Base-by-base conservation (phyloP, 2,888 invertebrate genomes). In the Agrotis ipsilon region DNA sequence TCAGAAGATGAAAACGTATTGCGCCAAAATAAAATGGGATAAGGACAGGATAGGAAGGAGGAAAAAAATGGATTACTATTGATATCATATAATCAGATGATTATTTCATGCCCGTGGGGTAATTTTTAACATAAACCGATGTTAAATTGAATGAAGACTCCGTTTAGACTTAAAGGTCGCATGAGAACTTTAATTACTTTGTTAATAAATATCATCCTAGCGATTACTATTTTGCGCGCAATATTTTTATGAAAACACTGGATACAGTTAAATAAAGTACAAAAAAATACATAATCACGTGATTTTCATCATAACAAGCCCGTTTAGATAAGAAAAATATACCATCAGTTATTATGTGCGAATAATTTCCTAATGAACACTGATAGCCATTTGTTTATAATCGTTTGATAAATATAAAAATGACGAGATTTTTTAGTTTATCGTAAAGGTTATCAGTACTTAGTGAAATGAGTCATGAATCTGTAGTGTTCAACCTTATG, bases 371-470 rank as follows among this genome's bases (percentile, higher is more conserved):
- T 24, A 60, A 60, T 45, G 45, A 60, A 49, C 32, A 49, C 7
- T 7, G n/a, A 45, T 32, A 65, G 0, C 18, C 7, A 49, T 46
- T 66, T 73, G 32, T 59, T 73, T 45, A 59, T 21, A 48, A 59
- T 54, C 11, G 11, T 57, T 58, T 45, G 9, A 48, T 51, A 69
- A 18, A 27, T 48, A 43, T 61, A 48, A 55, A 57, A 68, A 57
- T 27, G 9, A 46, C 46, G 24, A 7, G 14, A 32, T 48, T 48
- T 57, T 39, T 49, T 18, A 27, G 43, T 24, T 57, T n/a, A 57
- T 60, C 39, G 13, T 32, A 45, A 43, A n/a, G 57, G 52, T 75
- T 77, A 77, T 71, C 65, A 24, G 13, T 19, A 39, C 39, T 39
- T 39, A 46, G 6, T 24, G 18, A 24, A 77, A 66, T 55, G 46